Evolutionary conservation across 2,113 vertebrate species (phyloP), one percentile per base, ranked within the genome.

Genomic region (Nymphicus hollandicus): DNA sequence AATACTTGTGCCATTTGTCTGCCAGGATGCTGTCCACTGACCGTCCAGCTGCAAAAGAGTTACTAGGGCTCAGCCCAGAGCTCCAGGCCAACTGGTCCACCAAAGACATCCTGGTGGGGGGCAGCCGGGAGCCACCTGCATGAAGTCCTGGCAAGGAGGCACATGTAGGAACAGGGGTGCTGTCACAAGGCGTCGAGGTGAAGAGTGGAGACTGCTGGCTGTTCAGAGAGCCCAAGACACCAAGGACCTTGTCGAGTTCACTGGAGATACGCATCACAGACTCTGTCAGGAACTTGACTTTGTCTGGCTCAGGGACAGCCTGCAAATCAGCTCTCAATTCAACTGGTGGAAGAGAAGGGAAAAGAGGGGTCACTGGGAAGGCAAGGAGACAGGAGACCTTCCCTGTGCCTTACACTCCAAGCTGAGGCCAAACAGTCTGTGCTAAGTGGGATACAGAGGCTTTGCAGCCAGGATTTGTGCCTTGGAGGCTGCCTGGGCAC

Each of bases 231-330:
- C 97, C 98, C 96, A 99, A 79, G 6, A 98, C 47, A 11, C 96
- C 76, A 4, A 99, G 97, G 19, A 99, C 98, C 0, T 94, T 89
- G 17, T 98, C 98, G 20, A 99, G 98, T 91, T 99, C 98, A 1
- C 95, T 86, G 20, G 98, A 99, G 97, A 99, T 98, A 19, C 94
- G 97, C 96, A 98, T 98, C 85, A 99, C 97, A 1, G 99, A 99
- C 53, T 97, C 97, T 2, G 97, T 97, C 92, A 99, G 49, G 88
- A 97, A 97, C 87, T 98, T 98, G 95, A 99, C 97, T 97, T 98
- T 98, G 83, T 96, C 97, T 7, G 96, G 97, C 95, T 97, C n/a
- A 7, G 94, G 69, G 50, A 3, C 24, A 9, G 96, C 39, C 64
- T 44, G 31, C 4, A 88, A 35, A 7, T 79, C 92, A 2, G 17